phyloP scores from a whole-genome alignment of 2,797 vertebrate species.

The Sciurus carolinensis region DNA sequence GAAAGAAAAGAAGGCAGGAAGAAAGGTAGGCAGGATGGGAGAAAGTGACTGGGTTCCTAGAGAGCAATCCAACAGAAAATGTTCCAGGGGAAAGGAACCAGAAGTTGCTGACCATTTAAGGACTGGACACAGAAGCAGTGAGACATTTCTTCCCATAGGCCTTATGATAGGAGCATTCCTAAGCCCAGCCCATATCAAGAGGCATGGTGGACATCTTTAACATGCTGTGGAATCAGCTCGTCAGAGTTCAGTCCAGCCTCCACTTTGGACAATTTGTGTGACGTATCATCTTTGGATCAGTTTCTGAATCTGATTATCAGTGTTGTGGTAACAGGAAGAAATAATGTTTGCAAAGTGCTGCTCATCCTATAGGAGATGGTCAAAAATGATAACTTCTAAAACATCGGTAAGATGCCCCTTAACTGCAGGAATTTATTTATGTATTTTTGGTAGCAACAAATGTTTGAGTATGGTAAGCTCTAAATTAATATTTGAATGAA shows the following conservation, averaged over 20 bases:
- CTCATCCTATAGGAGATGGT: not conserved
- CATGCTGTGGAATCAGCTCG: not conserved
- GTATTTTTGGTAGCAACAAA: not conserved
- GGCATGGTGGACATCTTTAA: not conserved
- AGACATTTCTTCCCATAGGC: not conserved
- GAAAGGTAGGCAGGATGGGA: not conserved
- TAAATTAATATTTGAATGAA: conserved; percentile 58
- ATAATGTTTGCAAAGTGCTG: not conserved
- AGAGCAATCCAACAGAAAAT: not conserved
- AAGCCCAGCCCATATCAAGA: not conserved
- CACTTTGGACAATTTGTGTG: not conserved
- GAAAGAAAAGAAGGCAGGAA: not conserved
- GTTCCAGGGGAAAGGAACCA: not conserved
- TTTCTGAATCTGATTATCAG: not conserved
- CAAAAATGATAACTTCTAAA: not conserved
- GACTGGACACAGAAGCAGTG: rapidly evolving
- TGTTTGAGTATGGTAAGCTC: not conserved
- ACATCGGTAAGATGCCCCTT: not conserved
- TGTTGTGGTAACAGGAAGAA: not conserved
- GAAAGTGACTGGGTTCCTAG: not conserved
- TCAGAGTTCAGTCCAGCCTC: not conserved
- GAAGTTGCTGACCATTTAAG: not conserved
- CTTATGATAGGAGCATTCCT: not conserved
- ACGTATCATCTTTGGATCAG: not conserved
- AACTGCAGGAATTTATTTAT: not conserved